Evolutionary conservation across 2,797 vertebrate species (phyloP), one percentile per base, ranked within the genome.

Genomic region (Lophotriccus pileatus): DNA sequence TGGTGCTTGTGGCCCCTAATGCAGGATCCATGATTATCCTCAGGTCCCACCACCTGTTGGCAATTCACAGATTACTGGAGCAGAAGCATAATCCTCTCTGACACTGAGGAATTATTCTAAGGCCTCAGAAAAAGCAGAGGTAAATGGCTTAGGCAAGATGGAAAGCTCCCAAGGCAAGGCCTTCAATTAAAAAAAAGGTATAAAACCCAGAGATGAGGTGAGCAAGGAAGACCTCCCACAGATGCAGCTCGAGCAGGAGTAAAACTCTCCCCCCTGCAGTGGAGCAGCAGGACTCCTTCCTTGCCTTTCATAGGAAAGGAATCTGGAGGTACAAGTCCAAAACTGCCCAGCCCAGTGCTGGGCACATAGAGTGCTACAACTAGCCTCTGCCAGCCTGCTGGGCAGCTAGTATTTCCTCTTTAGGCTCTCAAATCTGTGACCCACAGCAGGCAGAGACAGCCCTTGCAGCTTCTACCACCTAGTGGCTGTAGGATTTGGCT

Each of bases 381-480:
- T 84, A 84, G 28, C 43, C 75, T 73, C 91, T 67, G 68, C 44
- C 84, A 78, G 77, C 56, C 53, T 3, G 25, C 75, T 50, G 39
- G 39, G 55, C 44, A 32, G 41, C 68, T 82, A 39, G 3, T 36
- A 60, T 53, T 60, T 95, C 87, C 74, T 76, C 80, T 82, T 58
- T 12, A 64, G 30, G 17, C 39, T 75, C 36, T 32, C 32, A 60
- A 84, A 90, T 36, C 59, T 4, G 44, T 37, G 73, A 75, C 50
- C 58, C 23, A 28, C 4, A 36, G 3, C 14, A 50, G 20, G 17
- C 55, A 82, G 85, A 78, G 84, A 55, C 80, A 93, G 58, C 22
- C 32, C 53, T 95, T 85, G 95, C 69, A 82, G 64, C 55, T 94
- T 74, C 95, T 95, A 97, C 96, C 97, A 96, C 62, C 96, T 93